Evolutionary conservation across 2,113 vertebrate genomes (phyloP).

Genomic region (Pomatostomus ruficeps): DNA sequence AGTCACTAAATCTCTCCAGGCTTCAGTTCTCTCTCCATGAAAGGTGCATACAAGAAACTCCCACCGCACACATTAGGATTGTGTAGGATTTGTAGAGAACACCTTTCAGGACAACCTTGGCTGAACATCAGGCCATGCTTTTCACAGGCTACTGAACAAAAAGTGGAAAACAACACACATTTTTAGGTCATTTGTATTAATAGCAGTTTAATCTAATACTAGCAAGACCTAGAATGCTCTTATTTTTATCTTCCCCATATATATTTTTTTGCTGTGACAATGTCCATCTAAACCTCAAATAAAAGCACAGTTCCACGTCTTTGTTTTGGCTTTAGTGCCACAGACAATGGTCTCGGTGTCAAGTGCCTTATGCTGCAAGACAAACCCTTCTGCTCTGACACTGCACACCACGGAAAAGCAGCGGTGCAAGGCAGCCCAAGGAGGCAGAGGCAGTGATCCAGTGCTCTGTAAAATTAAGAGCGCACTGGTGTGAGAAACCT

Average conservation of each 20-base stretch:
- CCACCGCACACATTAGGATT: accelerated
- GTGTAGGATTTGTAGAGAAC: background rate
- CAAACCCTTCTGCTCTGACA: background rate
- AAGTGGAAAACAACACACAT: background rate
- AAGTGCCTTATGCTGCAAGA: background rate
- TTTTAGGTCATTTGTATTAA: background rate
- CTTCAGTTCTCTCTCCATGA: background rate
- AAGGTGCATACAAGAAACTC: background rate
- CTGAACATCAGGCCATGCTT: background rate
- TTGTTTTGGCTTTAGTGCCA: background rate
- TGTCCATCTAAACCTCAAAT: background rate
- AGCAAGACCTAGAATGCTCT: background rate
- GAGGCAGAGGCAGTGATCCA: background rate
- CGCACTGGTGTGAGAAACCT: background rate
- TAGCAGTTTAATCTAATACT: background rate
- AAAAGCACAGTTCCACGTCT: background rate
- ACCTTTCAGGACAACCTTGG: background rate
- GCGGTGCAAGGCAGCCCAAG: background rate
- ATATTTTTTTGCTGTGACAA: background rate
- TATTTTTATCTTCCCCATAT: background rate
- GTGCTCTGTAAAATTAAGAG: constrained; percentile 17
- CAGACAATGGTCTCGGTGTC: background rate
- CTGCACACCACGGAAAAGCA: background rate
- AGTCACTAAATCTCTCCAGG: background rate
- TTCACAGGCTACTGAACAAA: background rate